Conservation (phyloP, 2,888 invertebrate species). For the Acleris emargana region DNA sequence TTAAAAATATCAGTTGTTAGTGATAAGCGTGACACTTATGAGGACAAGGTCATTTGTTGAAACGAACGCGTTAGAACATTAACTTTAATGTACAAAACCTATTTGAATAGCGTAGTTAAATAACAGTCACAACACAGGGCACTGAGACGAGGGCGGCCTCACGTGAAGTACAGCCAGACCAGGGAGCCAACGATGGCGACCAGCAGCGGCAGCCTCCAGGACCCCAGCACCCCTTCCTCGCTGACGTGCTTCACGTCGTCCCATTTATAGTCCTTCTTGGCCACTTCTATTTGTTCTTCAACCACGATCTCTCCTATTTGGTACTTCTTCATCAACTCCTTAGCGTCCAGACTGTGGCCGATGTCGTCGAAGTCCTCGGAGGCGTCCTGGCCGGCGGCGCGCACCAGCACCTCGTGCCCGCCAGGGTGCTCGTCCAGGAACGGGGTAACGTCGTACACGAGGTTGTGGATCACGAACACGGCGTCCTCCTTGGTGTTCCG, state of each 20-base stretch:
- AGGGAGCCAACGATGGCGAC: constrained; percentile 4
- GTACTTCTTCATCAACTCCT: constrained; percentile 95
- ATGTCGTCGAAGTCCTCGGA: constrained; percentile 98
- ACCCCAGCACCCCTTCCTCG: background rate
- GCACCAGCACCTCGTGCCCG: constrained; percentile 95
- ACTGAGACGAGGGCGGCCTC: background rate
- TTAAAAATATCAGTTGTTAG: background rate
- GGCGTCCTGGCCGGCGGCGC: constrained; percentile 94
- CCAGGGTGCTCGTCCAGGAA: constrained; percentile 93
- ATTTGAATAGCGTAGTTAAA: background rate
- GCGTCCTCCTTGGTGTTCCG: constrained; percentile 50
- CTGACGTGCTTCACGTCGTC: constrained; percentile 45
- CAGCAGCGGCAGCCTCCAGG: constrained; percentile 19
- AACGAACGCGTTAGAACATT: constrained; percentile 8
- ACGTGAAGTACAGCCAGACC: constrained; percentile 15
- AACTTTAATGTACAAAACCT: constrained; percentile 26
- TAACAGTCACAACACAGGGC: constrained; percentile 5
- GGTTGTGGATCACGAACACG: constrained; percentile 68
- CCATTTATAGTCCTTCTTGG: constrained; percentile 37
- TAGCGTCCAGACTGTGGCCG: constrained; percentile 98
- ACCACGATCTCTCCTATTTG: constrained; percentile 91
- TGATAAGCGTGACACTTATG: background rate
- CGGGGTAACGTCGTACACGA: constrained; percentile 68
- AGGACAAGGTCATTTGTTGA: constrained; percentile 10
- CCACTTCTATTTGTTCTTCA: constrained; percentile 40